Evolutionary conservation across 1,140 invertebrate species (phyloP).

Genomic region (Drosophila bocqueti): DNA sequence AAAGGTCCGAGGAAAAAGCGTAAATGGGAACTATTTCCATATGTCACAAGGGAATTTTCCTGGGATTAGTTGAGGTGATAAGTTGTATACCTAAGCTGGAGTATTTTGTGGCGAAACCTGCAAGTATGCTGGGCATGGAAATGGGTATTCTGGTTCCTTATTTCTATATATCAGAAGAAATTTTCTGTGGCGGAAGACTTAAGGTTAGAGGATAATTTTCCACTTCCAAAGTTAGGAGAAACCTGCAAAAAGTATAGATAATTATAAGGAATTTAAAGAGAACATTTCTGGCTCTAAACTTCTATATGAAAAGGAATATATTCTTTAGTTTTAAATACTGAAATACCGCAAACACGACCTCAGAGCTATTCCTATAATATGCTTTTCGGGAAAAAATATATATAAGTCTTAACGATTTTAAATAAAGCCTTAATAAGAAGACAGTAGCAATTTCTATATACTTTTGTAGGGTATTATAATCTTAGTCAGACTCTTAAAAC

Average conservation of each 20-base stretch:
- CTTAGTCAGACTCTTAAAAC: too few species aligned
- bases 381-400: not conserved
- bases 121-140: not conserved
- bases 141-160: not conserved
- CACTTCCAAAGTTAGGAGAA: not conserved
- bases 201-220: not conserved
- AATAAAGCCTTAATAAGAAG: not conserved
- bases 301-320: not conserved
- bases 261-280: not conserved
- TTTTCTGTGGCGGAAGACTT: not conserved
- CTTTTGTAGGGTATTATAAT: not conserved
- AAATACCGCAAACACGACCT: not conserved
- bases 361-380: not conserved
- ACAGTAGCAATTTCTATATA: not conserved
- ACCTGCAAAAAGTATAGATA: not conserved
- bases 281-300: not conserved
- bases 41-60: not conserved
- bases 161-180: not conserved
- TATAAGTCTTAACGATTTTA: not conserved
- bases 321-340: not conserved
- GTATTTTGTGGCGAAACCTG: not conserved
- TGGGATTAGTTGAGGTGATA: not conserved
- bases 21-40: constrained; percentile 11
- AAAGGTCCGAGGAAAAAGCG: not conserved
- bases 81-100: not conserved